These are phyloP conservation scores for Tetragonula carbonaria DNA, from an alignment of 2,888 invertebrate species.

Conservation along the genomic window DNA sequence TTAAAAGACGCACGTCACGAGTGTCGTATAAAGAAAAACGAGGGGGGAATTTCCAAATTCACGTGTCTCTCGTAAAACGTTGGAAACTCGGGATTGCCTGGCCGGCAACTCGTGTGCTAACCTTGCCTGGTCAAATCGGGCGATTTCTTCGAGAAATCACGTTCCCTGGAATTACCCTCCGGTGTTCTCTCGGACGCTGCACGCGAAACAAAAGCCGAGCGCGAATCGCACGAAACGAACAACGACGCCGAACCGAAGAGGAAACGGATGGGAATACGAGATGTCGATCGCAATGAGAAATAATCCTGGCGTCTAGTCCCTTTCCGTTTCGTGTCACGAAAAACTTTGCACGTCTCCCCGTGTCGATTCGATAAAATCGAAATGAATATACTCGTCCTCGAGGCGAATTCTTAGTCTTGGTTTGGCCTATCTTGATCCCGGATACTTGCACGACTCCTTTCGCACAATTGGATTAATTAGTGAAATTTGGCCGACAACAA, in stretches of 20 bases:
- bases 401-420: background rate
- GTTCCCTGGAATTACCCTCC: conserved; percentile 1
- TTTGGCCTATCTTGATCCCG: too few relatives aligned
- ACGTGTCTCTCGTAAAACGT: conserved; percentile 47
- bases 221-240: conserved; percentile 31
- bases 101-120: background rate
- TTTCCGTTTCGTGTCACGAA: background rate
- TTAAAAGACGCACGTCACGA: background rate
- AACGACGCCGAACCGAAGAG: background rate
- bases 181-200: background rate
- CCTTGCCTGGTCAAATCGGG: conserved; percentile 12
- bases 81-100: conserved; percentile 39
- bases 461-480: too few relatives aligned
- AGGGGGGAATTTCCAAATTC: conserved; percentile 36
- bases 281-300: conserved; percentile 15
- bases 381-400: background rate
- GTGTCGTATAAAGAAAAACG: conserved; percentile 16
- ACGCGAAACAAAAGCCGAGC: conserved; percentile 11
- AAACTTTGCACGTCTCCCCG: background rate
- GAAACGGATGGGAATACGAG: conserved; percentile 27
- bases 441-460: too few relatives aligned
- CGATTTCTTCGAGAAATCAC: conserved; percentile 52
- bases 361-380: background rate
- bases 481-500: too few relatives aligned
- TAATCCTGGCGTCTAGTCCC: background rate